A percentile compares a stretch with the other conserved stretches of the same genome.
These are phyloP conservation scores for Nephrotoma guestfalica DNA, from an alignment of 2,888 invertebrate species.

Conservation along the genomic window DNA sequence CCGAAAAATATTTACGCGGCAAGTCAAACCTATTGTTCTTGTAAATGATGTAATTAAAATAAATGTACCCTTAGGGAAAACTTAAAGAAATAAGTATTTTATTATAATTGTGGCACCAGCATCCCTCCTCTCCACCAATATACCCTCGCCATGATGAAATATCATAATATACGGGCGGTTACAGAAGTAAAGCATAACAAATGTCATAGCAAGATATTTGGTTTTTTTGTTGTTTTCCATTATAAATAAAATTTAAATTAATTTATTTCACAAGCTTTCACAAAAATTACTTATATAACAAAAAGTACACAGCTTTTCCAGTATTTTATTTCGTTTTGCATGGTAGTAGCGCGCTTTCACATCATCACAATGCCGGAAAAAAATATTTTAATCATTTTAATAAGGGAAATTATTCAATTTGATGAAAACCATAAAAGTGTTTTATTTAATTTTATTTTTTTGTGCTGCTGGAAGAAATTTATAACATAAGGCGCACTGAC, in stretches of 20 bases:
- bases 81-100: background rate
- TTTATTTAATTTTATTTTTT: background rate
- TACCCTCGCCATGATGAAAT: background rate
- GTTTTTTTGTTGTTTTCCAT: background rate
- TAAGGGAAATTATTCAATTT: background rate
- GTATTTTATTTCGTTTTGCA: background rate
- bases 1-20: background rate
- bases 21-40: background rate
- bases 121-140: background rate
- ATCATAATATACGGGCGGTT: background rate
- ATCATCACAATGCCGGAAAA: background rate
- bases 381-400: background rate
- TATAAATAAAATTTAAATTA: background rate
- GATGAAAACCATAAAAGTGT: background rate
- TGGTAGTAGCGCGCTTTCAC: background rate
- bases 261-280: background rate
- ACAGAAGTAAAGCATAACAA: background rate
- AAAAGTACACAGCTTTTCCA: background rate
- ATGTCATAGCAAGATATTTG: background rate
- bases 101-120: background rate
- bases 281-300: background rate
- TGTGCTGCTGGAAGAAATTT: background rate
- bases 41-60: background rate
- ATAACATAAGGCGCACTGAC: background rate
- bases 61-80: background rate